phyloP scores from a whole-genome alignment of 2,888 invertebrate species.

The Synergus laeviventris region DNA sequence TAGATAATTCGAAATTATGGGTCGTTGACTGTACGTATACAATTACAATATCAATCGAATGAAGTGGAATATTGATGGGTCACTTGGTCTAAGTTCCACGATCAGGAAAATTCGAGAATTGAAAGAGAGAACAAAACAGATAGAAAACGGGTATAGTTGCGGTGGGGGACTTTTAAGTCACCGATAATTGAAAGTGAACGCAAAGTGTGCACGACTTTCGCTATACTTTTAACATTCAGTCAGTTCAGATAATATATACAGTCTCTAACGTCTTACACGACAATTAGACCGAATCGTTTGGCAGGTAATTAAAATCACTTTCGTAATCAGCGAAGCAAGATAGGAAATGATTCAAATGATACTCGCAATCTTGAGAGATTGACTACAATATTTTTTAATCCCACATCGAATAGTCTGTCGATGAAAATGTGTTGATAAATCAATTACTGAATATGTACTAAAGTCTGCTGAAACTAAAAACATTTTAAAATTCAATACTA shows the following conservation, averaged over 20 bases:
- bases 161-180: slow-evolving; percentile 25
- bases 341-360: slow-evolving; percentile 15
- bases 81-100: not conserved
- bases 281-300: slow-evolving; percentile 27
- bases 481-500: too few relatives aligned
- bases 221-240: slow-evolving; percentile 3
- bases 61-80: not conserved
- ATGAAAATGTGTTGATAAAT: not conserved
- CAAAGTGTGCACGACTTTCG: slow-evolving; percentile 18
- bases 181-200: slow-evolving; percentile 22
- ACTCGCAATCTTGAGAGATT: not conserved
- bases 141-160: slow-evolving; percentile 12
- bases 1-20: too few relatives aligned
- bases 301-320: slow-evolving; percentile 34
- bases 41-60: not conserved
- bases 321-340: slow-evolving; percentile 4
- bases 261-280: slow-evolving; percentile 13
- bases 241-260: slow-evolving; percentile 23
- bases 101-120: not conserved
- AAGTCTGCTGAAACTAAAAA: too few relatives aligned
- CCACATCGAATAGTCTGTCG: not conserved
- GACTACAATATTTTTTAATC: not conserved
- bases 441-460: too few relatives aligned
- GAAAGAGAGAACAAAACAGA: not conserved
- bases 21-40: too few relatives aligned